Percentiles rank a stretch among this genome's conserved stretches.
Conservation (phyloP, 2,888 invertebrate genomes). For the Cheilosia grossa region DNA sequence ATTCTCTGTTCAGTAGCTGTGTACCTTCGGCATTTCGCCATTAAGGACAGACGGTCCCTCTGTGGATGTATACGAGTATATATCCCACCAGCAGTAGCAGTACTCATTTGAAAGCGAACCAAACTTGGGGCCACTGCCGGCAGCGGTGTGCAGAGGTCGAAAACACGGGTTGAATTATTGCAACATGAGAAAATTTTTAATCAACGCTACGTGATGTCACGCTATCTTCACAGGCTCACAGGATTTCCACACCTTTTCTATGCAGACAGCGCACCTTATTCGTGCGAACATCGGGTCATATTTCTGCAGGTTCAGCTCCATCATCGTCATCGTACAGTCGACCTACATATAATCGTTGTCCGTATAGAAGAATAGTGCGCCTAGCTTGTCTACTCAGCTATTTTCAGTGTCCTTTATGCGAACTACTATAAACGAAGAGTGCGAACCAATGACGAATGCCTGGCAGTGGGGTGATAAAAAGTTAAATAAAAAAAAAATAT, state of each 20-base stretch:
- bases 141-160: conserved; percentile 35
- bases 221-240: conserved; percentile 72
- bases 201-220: conserved; percentile 73
- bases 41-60: conserved; percentile 46
- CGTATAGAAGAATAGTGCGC: neutral
- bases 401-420: conserved; percentile 30
- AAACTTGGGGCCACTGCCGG: conserved; percentile 42
- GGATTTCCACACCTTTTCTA: conserved; percentile 69
- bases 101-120: conserved; percentile 47
- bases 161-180: conserved; percentile 67
- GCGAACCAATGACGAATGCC: conserved; percentile 53
- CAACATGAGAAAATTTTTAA: conserved; percentile 72
- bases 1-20: conserved; percentile 33
- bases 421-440: conserved; percentile 42
- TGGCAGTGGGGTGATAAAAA: conserved; percentile 10
- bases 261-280: conserved; percentile 57
- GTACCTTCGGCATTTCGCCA: conserved; percentile 62
- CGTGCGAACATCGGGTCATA: conserved; percentile 61
- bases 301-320: conserved; percentile 69
- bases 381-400: conserved; percentile 55
- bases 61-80: conserved; percentile 7
- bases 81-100: conserved; percentile 18
- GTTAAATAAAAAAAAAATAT: conserved; percentile 12
- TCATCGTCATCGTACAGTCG: conserved; percentile 54
- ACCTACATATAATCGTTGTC: conserved; percentile 8